phyloP scores from a whole-genome alignment of 2,113 vertebrate genomes.

The Spilogale gracilis region DNA sequence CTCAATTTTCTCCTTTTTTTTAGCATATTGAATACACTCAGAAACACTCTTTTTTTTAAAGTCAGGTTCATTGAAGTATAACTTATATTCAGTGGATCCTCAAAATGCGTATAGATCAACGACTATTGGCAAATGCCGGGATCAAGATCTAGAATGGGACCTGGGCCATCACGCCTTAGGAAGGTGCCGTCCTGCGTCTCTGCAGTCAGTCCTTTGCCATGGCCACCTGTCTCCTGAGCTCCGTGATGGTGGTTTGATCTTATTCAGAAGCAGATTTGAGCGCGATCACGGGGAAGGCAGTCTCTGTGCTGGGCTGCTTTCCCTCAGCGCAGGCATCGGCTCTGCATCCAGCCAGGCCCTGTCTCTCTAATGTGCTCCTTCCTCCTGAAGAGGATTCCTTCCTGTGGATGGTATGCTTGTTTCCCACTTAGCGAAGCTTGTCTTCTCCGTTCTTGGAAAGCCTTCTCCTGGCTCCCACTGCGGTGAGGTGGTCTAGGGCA shows the following conservation, averaged over 20 bases:
- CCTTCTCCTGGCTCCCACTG: background rate
- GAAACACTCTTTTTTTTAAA: background rate
- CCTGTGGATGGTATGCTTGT: background rate
- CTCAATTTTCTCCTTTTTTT: background rate
- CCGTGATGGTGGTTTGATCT: accelerated
- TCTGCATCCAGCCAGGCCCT: no score
- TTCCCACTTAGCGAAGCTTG: background rate
- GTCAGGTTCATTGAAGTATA: background rate
- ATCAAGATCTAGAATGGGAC: background rate
- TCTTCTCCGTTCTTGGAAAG: background rate
- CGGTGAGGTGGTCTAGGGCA: background rate
- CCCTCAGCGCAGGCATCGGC: no score
- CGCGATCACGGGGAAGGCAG: accelerated
- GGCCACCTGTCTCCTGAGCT: accelerated
- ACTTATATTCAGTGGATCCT: background rate
- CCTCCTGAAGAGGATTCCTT: background rate
- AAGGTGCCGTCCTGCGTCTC: accelerated
- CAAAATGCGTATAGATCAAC: background rate
- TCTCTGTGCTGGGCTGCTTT: background rate
- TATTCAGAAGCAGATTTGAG: accelerated
- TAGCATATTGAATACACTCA: background rate
- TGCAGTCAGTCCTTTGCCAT: no score
- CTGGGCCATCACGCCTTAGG: no score
- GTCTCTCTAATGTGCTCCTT: background rate
- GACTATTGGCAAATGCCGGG: background rate